Evolutionary conservation across 2,888 invertebrate genomes (phyloP).

Genomic region (Spilarctia lutea): DNA sequence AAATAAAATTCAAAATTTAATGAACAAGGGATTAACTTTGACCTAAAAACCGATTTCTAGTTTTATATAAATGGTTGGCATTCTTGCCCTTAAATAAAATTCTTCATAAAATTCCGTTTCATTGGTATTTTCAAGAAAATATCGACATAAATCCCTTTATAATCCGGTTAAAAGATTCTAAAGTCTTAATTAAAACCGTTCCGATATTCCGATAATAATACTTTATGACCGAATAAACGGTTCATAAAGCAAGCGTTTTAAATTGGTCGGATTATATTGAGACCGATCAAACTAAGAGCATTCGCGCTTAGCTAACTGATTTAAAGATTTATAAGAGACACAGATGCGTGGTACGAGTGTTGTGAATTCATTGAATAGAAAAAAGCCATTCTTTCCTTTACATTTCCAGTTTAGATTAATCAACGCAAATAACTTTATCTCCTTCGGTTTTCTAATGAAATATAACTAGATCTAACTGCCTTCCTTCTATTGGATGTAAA

Average conservation of each 20-base stretch:
- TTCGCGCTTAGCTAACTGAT: slow-evolving; percentile 5
- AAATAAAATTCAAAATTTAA: not conserved
- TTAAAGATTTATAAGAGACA: slow-evolving; percentile 5
- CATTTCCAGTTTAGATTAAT: not conserved
- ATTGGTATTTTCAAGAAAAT: slow-evolving; percentile 3
- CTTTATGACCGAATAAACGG: slow-evolving; percentile 10
- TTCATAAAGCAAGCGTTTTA: not conserved
- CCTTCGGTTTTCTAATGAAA: not conserved
- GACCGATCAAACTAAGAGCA: slow-evolving; percentile 2
- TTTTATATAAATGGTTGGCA: not conserved
- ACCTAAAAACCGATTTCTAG: not conserved
- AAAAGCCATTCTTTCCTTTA: not conserved
- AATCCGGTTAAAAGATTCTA: slow-evolving; percentile 13
- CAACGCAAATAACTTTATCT: not conserved
- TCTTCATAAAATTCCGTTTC: not conserved
- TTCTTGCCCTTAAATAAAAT: not conserved
- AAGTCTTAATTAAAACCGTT: slow-evolving; percentile 12
- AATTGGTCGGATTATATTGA: slow-evolving; percentile 11
- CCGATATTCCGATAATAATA: slow-evolving; percentile 3
- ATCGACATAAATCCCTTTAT: not conserved
- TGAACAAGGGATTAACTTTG: not conserved
- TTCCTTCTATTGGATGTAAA: not conserved
- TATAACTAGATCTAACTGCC: not conserved
- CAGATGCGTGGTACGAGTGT: slow-evolving; percentile 6
- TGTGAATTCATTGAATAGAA: not conserved